Conservation (phyloP, 2,888 invertebrate species). For the Synergus laeviventris region DNA sequence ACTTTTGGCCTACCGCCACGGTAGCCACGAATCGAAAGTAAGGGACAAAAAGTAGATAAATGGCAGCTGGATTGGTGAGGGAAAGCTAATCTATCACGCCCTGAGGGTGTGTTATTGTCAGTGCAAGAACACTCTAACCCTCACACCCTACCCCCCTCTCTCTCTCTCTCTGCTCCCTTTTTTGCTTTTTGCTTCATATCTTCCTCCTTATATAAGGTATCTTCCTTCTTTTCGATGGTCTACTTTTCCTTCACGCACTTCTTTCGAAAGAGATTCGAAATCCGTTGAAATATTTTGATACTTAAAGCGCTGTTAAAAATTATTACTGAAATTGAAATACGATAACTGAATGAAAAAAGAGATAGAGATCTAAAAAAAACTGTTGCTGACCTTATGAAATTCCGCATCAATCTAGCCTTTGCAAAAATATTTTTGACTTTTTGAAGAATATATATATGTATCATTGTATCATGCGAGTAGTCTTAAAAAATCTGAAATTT, state of each 20-base stretch:
- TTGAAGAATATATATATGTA: no score
- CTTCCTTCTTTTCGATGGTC: constrained; percentile 14
- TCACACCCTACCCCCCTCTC: constrained; percentile 40
- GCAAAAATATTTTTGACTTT: no score
- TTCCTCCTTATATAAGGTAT: not conserved
- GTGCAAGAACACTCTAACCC: constrained; percentile 71
- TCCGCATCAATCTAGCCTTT: no score
- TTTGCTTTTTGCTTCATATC: constrained; percentile 23
- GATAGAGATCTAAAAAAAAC: no score
- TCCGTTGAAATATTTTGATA: no score
- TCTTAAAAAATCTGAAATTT: no score
- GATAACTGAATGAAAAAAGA: no score
- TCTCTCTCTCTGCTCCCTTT: constrained; percentile 18
- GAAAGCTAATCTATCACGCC: constrained; percentile 74
- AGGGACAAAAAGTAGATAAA: constrained; percentile 74
- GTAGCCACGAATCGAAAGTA: constrained; percentile 69
- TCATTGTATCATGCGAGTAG: no score
- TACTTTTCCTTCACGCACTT: not conserved
- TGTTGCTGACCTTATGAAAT: no score
- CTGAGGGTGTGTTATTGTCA: constrained; percentile 73
- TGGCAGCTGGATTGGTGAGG: constrained; percentile 70
- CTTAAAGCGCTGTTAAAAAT: no score
- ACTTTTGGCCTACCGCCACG: constrained; percentile 65
- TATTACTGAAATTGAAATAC: no score
- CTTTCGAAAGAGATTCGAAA: no score